Evolutionary conservation across 2,797 vertebrate species (phyloP), one percentile per base, ranked within the genome.

Genomic region (Amblyopsis hoosieri): DNA sequence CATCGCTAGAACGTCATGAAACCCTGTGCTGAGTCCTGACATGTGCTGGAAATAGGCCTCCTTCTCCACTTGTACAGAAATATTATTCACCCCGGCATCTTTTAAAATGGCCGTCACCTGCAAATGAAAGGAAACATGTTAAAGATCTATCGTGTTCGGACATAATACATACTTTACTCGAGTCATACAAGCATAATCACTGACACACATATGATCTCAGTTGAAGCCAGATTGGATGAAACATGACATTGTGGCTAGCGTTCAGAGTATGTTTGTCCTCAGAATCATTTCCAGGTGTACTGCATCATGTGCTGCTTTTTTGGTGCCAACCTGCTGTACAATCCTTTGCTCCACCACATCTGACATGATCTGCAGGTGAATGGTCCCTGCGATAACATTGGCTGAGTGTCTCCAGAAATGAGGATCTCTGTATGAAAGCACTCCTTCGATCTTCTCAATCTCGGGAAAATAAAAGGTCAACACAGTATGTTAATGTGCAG

Each of bases 401-500:
- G 97, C 96, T 2, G 97, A 99, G 72, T 99, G 98, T 66, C 95
- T 95, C 98, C 97, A 99, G 82, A 99, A 95, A 81, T 98, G 97
- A 73, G 96, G 85, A 82, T 99, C 97, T 87, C 97, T 93, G 86
- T 95, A 99, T 11, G 97, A 99, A 85, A 99, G 84, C 62, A 99
- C 92, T 52, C 98, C 98, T 82, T 99, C 98, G 17, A 97, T 94
- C 91, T 98, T 98, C 68, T 97, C 95, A 66, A 99, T 93, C 98
- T 99, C 90, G 0, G 23, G 45, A 46, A 54, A 49, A 2, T 0
- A 42, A 4, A 17, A 3, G 15, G 1, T 33, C 12, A 59, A 57
- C 9, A 31, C 54, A 37, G 29, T 7, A 3, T 5, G 11, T 5
- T 12, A 53, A 19, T 0, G 49, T 37, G 2, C 37, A 6, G 37